Conservation (phyloP, 2,797 vertebrate species). For the Ispidina picta region DNA sequence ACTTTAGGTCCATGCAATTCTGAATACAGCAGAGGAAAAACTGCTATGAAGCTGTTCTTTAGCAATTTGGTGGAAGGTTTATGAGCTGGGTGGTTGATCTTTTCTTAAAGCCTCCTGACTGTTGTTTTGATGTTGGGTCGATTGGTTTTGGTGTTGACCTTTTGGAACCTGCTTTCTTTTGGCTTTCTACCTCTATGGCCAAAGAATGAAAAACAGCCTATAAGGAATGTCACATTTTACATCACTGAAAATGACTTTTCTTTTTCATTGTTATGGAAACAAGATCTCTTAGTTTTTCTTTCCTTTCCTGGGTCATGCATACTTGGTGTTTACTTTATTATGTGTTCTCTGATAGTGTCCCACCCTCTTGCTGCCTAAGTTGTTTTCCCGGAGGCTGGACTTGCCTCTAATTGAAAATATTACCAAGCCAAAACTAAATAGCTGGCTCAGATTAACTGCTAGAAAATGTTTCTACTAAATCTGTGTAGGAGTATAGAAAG, state of each 20-base stretch:
- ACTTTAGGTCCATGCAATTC: not conserved
- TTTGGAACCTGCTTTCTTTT: not conserved
- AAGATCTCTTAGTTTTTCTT: not conserved
- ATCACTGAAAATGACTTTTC: not conserved
- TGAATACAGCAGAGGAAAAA: not conserved
- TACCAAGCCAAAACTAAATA: constrained; percentile 28
- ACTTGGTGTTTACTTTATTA: constrained; percentile 46
- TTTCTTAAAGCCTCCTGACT: not conserved
- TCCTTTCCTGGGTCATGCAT: not conserved
- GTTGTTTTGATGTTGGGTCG: not conserved
- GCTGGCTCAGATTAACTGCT: constrained; percentile 46
- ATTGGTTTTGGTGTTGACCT: not conserved
- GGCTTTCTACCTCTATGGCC: not conserved
- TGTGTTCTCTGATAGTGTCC: constrained; percentile 47
- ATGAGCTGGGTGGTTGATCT: not conserved
- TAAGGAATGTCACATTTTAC: not conserved
- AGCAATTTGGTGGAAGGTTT: not conserved
- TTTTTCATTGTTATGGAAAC: not conserved
- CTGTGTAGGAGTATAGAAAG: constrained; percentile 55
- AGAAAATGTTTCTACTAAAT: constrained; percentile 39
- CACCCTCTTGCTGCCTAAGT: constrained; percentile 57
- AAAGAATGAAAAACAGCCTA: not conserved
- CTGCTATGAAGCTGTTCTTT: not conserved
- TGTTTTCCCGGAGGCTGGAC: constrained; percentile 55
- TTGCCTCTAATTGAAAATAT: constrained; percentile 36